Evolutionary conservation across 1,140 invertebrate species (phyloP).

Genomic region (Acromyrmex charruanus): DNA sequence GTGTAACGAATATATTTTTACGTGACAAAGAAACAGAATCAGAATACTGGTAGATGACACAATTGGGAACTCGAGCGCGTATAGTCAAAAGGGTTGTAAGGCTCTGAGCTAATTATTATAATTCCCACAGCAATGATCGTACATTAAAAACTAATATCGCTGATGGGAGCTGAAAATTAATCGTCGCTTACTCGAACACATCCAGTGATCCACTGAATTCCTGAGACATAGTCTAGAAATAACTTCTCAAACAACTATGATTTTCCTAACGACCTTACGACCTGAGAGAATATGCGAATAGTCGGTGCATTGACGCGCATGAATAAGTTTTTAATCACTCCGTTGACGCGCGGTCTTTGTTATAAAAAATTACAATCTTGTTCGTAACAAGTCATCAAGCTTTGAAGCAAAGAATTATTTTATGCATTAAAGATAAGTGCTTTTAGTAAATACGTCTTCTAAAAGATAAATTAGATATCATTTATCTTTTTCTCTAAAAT

Average conservation of each 20-base stretch:
- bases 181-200: conserved; percentile 60
- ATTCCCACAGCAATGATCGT: conserved; percentile 72
- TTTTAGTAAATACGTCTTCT: conserved; percentile 13
- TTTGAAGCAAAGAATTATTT: conserved; percentile 23
- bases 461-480: not conserved
- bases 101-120: conserved; percentile 78
- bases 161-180: conserved; percentile 74
- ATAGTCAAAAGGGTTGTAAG: conserved; percentile 39
- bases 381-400: not conserved
- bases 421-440: not conserved
- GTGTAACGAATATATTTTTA: conserved; percentile 2
- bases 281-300: conserved; percentile 23
- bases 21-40: conserved; percentile 40
- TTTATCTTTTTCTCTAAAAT: not conserved
- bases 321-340: conserved; percentile 59
- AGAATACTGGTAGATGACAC: conserved; percentile 65
- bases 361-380: conserved; percentile 24
- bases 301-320: conserved; percentile 42
- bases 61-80: conserved; percentile 67
- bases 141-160: conserved; percentile 78
- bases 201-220: conserved; percentile 65
- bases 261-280: conserved; percentile 49
- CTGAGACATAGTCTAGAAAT: conserved; percentile 61
- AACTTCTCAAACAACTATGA: conserved; percentile 64
- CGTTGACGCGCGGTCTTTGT: not conserved